Base-by-base conservation (phyloP, 2,888 invertebrate genomes). In the Phyto melanocephala region DNA sequence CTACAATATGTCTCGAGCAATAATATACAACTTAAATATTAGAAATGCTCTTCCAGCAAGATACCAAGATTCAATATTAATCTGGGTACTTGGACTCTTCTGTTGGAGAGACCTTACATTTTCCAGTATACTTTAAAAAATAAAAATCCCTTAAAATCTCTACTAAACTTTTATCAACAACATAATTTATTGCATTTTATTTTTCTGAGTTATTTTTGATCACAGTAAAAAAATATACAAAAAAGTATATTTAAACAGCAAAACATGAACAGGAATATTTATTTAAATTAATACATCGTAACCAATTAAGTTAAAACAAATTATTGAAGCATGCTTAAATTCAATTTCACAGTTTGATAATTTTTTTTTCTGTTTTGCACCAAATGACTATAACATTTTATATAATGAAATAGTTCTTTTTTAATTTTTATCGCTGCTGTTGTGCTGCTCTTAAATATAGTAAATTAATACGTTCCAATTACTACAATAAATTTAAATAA, bases 281-380 rank as follows among this genome's bases (percentile, higher is more conserved):
- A 3, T 8, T n/a, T 24, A 67, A 17, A 45, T 74, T 68, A 68
- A 60, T 67, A 42, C 50, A 60, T 60, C 47, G 56, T 68, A 81
- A 74, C 75, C 79, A 82, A 79, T 79, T 82, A 79, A 82, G 75
- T 82, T 82, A 52, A 79, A 75, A 67, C 58, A 75, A 82, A 13
- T 82, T 79, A 79, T 56, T 82, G 82, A 82, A 79, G 82, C 82
- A 82, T 79, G 75, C 54, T 82, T 71, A 79, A 82, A 82, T 79
- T 82, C 79, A 82, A 82, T 82, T 82, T 82, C 82, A 82, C 82
- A 82, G 71, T 79, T 82, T 79, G 67, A 79, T 75, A 82, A 79
- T 76, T 72, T 78, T 71, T 81, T 40, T 63, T 56, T 42, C 17
- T n/a, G 0, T 37, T 63, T 56, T 77, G 52, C 54, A 58, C 24